Evolutionary conservation across 2,888 invertebrate genomes (phyloP), one percentile per base, ranked within the genome.

Genomic region (Trissoscelio sp.): DNA sequence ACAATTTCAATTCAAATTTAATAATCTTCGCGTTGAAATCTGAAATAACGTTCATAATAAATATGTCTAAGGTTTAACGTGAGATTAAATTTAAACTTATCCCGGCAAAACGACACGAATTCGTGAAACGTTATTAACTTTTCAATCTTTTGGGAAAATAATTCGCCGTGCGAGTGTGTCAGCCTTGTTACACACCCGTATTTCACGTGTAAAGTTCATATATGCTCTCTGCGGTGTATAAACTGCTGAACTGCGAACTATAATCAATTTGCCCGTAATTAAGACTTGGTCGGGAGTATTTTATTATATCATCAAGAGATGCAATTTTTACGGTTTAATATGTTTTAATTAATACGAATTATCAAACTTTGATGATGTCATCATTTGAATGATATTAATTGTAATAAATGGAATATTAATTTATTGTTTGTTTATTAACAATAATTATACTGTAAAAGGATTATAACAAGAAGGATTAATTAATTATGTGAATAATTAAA

Each of bases 51-150:
- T 57, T 6, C 70, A 46, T 5, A 20, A 46, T 44, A 72, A 60
- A 39, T 60, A 51, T 42, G 42, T 28, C 51, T 51, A 72, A 72
- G 60, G 51, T 72, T 72, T 72, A 60, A 72, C 51, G 9, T 24
- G 12, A 51, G 34, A 72, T 72, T 48, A 72, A 72, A 72, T 60
- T 58, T 70, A 22, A 70, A 70, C 48, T 39, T 51, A 51, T 39
- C 51, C 34, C 46, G 14, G 11, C 22, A 14, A 34, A 69, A 9
- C 60, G 37, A 22, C 51, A 24, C 53, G 51, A 48, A 72, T 72
- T 37, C 51, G 39, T 5, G 60, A 51, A 70, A 58, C 48, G 46
- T 22, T 70, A 58, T 70, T 70, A 70, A 58, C 69, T 57, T 70
- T 70, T 70, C 69, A 57, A 46, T 58, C 31, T 58, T 24, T 44